Evolutionary conservation across 2,113 vertebrate species (phyloP), one percentile per base, ranked within the genome.

Genomic region (Ptilonorhynchus violaceus): DNA sequence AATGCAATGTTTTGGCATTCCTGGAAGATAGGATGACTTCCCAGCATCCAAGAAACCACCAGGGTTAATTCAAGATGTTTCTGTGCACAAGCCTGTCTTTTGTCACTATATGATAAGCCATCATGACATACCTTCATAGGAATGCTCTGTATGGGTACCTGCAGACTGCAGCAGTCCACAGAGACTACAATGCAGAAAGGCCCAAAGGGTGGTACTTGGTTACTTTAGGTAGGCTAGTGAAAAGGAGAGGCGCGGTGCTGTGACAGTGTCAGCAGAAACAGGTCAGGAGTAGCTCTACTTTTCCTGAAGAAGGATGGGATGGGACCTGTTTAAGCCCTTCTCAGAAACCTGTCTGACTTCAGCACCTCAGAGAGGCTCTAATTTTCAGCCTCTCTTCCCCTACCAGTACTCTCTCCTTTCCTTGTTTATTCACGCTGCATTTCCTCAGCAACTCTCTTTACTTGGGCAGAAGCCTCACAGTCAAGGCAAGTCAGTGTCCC

Each of bases 1-100:
- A 96, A 96, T 95, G 96, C 39, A 83, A 47, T 62, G 63, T 90
- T 82, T 97, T 92, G 89, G 72, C 67, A 70, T 89, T 95, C 79
- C 82, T 90, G 90, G 90, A 93, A 97, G 93, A 94, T 70, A 67
- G 7, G 2, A 92, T 6, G 5, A 90, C 42, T 95, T 93, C 88
- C 44, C 85, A 79, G 72, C 63, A 93, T 44, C 47, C 20, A 67
- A 89, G 41, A 58, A 75, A 75, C 22, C 76, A 76, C 24, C 42
- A 44, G 37, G 63, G 59, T 86, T 83, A 92, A 90, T 74, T 92
- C 90, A 91, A 91, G 72, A 84, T 31, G 42, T 62, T 90, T 63
- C 69, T 74, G 27, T 30, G 35, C 53, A 73, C 33, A 79, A 53
- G 69, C 58, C 55, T 75, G 12, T 37, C 50, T 86, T 84, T 78